Conservation (phyloP, 2,888 invertebrate species). For the Cataglyphis albicans region DNA sequence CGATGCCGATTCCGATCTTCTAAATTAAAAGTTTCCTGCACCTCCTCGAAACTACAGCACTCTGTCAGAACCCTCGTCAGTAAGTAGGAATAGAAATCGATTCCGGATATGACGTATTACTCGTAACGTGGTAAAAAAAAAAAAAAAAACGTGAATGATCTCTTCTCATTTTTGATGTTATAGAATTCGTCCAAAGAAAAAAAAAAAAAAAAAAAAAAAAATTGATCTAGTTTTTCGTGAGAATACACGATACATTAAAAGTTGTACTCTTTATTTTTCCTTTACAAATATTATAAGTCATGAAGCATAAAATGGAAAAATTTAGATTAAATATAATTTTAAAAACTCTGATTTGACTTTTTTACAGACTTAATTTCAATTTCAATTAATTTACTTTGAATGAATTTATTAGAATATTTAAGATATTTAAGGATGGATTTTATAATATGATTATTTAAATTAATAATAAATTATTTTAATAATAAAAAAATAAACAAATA, state of each 20-base stretch:
- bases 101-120: slow-evolving; percentile 30
- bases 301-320: not conserved
- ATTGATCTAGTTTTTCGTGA: not conserved
- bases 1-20: not conserved
- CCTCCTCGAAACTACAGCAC: not conserved
- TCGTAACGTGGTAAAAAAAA: slow-evolving; percentile 49
- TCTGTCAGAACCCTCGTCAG: slow-evolving; percentile 13
- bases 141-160: slow-evolving; percentile 45
- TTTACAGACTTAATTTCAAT: not conserved
- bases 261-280: not conserved
- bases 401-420: not conserved
- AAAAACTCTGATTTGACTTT: not conserved
- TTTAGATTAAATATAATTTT: slow-evolving; percentile 1
- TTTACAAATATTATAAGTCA: not conserved
- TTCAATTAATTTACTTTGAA: not conserved
- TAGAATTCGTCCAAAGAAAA: not conserved
- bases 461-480: not conserved
- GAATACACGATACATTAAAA: not conserved
- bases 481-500: not conserved
- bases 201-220: not conserved
- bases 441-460: not conserved
- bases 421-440: not conserved
- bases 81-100: slow-evolving; percentile 47
- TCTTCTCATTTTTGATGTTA: slow-evolving; percentile 14
- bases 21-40: slow-evolving; percentile 49